phyloP scores from a whole-genome alignment of 2,888 invertebrate species.

The Lucinisca nassula region DNA sequence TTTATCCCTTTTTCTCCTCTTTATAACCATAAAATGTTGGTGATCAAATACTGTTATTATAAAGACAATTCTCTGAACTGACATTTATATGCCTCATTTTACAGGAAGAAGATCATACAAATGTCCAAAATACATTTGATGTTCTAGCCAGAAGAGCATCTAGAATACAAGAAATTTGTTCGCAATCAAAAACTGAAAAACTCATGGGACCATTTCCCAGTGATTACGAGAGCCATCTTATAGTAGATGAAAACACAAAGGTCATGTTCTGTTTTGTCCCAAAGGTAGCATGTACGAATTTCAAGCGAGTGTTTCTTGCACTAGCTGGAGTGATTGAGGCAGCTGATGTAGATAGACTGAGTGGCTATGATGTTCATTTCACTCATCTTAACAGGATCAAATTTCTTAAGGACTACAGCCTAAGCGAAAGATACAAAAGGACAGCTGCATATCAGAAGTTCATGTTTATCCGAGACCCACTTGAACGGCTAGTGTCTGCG shows the following conservation, averaged over 20 bases:
- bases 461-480: slow-evolving; percentile 96
- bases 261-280: slow-evolving; percentile 98
- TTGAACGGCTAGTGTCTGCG: slow-evolving; percentile 96
- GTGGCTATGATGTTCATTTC: slow-evolving; percentile 76
- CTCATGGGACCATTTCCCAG: neutral
- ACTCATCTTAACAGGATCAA: slow-evolving; percentile 69
- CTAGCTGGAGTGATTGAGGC: slow-evolving; percentile 90
- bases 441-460: slow-evolving; percentile 94
- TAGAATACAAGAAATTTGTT: neutral
- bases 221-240: slow-evolving; percentile 53
- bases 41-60: too few species aligned
- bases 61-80: too few species aligned
- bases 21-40: too few species aligned
- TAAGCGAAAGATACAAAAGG: slow-evolving; percentile 90
- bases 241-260: slow-evolving; percentile 94
- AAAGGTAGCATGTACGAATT: slow-evolving; percentile 97
- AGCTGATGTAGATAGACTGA: slow-evolving; percentile 67
- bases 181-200: neutral
- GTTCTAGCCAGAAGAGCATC: neutral
- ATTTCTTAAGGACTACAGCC: slow-evolving; percentile 65
- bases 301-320: slow-evolving; percentile 96
- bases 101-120: too few species aligned
- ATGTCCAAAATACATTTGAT: too few species aligned
- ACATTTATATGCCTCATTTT: too few species aligned
- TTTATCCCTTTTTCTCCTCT: too few species aligned